phyloP scores from a whole-genome alignment of 2,113 vertebrate species.

The Sorex araneus region DNA sequence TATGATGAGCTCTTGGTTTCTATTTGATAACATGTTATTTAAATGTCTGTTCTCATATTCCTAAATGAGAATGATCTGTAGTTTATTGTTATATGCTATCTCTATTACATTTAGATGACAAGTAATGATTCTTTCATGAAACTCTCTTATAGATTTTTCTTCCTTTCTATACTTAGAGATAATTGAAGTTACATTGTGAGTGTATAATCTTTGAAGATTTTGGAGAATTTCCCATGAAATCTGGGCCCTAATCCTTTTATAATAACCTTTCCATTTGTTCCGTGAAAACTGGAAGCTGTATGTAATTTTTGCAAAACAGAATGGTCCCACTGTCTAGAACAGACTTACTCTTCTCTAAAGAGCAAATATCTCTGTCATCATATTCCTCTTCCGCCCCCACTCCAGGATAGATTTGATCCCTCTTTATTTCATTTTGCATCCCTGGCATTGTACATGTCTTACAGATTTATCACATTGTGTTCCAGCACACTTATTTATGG shows the following conservation, averaged over 20 bases:
- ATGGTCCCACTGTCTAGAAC: background rate
- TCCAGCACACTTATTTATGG: background rate
- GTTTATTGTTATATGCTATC: background rate
- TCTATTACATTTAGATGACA: conserved; percentile 20
- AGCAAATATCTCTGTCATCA: background rate
- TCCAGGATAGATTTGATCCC: background rate
- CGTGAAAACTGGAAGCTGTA: background rate
- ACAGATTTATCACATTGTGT: background rate
- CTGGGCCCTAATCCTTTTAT: background rate
- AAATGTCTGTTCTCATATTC: conserved; percentile 20
- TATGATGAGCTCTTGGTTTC: conserved; percentile 30
- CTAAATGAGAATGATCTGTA: conserved; percentile 2
- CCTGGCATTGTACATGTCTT: background rate
- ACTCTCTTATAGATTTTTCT: conserved; percentile 41
- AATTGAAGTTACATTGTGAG: conserved; percentile 1
- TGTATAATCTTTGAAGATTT: background rate
- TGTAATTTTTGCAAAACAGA: conserved; percentile 8
- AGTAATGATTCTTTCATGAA: conserved; percentile 25
- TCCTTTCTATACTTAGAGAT: conserved; percentile 50
- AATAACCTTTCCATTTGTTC: background rate
- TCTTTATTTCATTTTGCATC: background rate
- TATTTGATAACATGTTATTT: conserved; percentile 21
- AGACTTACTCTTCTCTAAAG: background rate
- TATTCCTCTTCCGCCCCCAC: background rate
- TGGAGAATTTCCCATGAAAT: conserved; percentile 14